Conservation (phyloP, 2,113 vertebrate genomes). For the Passer montanus region DNA sequence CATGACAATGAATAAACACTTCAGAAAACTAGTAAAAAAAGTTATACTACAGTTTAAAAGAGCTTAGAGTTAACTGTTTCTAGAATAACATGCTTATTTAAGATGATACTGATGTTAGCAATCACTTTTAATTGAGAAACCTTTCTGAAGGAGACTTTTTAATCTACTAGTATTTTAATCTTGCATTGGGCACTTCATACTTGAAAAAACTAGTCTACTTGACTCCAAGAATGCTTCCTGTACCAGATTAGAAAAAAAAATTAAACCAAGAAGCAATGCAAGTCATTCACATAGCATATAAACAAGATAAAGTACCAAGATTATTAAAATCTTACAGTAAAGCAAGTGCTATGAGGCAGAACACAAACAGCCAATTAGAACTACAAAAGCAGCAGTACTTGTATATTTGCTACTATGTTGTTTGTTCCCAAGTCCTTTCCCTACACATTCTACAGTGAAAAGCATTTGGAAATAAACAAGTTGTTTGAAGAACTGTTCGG, state of each 20-base stretch:
- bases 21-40: neutral
- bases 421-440: neutral
- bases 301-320: neutral
- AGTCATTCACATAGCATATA: neutral
- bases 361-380: neutral
- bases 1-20: neutral
- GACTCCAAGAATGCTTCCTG: neutral
- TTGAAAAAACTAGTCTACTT: neutral
- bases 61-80: neutral
- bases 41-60: neutral
- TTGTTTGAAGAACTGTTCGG: neutral
- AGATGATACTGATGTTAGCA: neutral
- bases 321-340: conserved; percentile 2
- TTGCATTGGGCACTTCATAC: neutral
- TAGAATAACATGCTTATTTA: neutral
- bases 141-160: neutral
- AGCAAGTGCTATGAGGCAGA: neutral
- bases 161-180: neutral
- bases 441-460: neutral
- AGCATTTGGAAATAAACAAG: neutral
- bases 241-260: neutral
- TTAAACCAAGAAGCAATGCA: neutral
- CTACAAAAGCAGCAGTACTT: neutral
- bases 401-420: neutral
- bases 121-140: neutral